These are phyloP conservation scores for Ostrea denselamellosa DNA, from an alignment of 1,140 invertebrate species.

Conservation along the genomic window DNA sequence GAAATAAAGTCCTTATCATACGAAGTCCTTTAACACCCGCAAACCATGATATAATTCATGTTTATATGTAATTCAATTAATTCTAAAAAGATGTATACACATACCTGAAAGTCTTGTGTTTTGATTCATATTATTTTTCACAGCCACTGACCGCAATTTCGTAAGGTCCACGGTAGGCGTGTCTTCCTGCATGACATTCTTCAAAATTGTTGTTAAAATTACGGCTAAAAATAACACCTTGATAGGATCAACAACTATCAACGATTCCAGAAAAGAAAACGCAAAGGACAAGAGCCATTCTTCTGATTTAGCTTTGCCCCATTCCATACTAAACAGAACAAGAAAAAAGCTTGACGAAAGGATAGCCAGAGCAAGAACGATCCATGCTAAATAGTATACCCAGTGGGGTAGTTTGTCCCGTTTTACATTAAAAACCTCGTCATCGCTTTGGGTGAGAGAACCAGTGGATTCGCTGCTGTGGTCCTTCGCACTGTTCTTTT, in stretches of 20 bases:
- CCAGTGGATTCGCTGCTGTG: constrained; percentile 19
- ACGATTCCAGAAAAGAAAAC: constrained; percentile 68
- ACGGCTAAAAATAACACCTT: constrained; percentile 61
- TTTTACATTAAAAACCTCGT: constrained; percentile 8
- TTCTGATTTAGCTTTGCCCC: constrained; percentile 69
- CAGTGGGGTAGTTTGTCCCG: constrained; percentile 59
- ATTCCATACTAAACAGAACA: constrained; percentile 71
- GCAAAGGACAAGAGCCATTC: constrained; percentile 72
- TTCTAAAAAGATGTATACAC: background rate
- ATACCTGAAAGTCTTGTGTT: constrained; percentile 45
- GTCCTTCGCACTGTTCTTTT: constrained; percentile 47
- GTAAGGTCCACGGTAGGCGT: background rate
- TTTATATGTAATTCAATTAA: constrained; percentile 19
- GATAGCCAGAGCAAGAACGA: constrained; percentile 56
- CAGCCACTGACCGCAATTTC: constrained; percentile 45
- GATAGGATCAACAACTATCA: constrained; percentile 69
- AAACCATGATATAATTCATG: background rate
- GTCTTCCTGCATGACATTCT: background rate
- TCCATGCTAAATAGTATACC: constrained; percentile 65
- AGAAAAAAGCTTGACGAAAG: constrained; percentile 65
- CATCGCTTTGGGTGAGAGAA: background rate
- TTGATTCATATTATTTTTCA: constrained; percentile 18
- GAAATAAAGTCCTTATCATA: too few relatives aligned
- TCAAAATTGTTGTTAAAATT: background rate
- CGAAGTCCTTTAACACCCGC: too few relatives aligned